Conservation (phyloP, 2,888 invertebrate genomes). For the Scaptodrosophila latifasciaeformis region DNA sequence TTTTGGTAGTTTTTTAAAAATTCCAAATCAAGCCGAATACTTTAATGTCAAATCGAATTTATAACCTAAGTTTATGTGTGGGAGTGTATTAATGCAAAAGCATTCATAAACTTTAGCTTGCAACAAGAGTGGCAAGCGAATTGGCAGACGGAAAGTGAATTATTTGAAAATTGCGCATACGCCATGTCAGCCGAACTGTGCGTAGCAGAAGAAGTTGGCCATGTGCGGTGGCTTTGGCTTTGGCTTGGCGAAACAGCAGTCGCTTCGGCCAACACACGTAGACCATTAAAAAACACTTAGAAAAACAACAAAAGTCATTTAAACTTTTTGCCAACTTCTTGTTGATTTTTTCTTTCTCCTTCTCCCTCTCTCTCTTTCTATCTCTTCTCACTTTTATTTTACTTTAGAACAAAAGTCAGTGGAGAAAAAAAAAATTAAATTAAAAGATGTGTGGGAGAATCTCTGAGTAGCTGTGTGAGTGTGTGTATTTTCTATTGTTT, state of each 20-base stretch:
- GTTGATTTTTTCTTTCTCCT: slow-evolving; percentile 21
- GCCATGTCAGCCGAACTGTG: slow-evolving; percentile 29
- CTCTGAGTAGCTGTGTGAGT: slow-evolving; percentile 14
- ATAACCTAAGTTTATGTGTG: too few relatives aligned
- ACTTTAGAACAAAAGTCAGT: slow-evolving; percentile 26
- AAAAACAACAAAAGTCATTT: slow-evolving; percentile 69
- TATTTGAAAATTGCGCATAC: slow-evolving; percentile 41
- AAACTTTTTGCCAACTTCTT: slow-evolving; percentile 61
- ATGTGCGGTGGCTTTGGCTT: not conserved
- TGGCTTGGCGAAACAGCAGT: slow-evolving; percentile 20
- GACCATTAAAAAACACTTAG: slow-evolving; percentile 67
- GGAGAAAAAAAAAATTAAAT: slow-evolving; percentile 39
- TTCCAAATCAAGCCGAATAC: too few relatives aligned
- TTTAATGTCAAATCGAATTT: too few relatives aligned
- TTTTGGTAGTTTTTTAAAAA: too few relatives aligned
- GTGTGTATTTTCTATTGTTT: slow-evolving; percentile 50
- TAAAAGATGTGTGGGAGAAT: slow-evolving; percentile 49
- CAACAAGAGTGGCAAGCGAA: not conserved
- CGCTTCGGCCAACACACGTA: slow-evolving; percentile 49
- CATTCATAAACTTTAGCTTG: too few relatives aligned
- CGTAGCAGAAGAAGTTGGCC: slow-evolving; percentile 12
- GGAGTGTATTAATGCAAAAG: too few relatives aligned
- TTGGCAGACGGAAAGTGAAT: slow-evolving; percentile 26
- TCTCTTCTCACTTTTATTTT: slow-evolving; percentile 33
- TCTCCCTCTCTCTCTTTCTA: slow-evolving; percentile 64